phyloP scores from a whole-genome alignment of 2,113 vertebrate genomes.

The Polypterus senegalus region DNA sequence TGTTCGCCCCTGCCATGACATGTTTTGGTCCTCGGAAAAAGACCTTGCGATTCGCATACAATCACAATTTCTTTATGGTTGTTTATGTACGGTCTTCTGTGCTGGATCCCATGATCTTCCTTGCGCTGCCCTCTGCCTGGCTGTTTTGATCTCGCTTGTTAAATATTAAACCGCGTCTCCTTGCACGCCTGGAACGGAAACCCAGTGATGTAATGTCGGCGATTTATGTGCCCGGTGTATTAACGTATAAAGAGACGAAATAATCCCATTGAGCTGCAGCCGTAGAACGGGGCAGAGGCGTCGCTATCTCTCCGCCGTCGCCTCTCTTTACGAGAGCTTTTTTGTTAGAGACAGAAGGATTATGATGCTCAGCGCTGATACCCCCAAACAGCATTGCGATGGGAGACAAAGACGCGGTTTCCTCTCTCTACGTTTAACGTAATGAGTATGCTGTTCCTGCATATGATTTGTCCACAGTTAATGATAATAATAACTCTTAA shows the following conservation, averaged over 20 bases:
- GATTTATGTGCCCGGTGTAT: constrained; percentile 20
- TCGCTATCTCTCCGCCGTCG: too few species aligned
- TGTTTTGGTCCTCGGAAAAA: constrained; percentile 50
- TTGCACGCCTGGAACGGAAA: constrained; percentile 18
- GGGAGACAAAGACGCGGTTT: too few species aligned
- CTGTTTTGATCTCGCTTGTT: constrained; percentile 7
- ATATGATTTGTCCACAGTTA: too few species aligned
- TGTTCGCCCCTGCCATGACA: constrained; percentile 67
- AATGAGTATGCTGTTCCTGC: too few species aligned
- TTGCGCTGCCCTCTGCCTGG: constrained; percentile 6
- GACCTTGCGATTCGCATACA: constrained; percentile 41
- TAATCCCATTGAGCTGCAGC: too few species aligned
- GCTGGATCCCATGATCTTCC: constrained; percentile 13
- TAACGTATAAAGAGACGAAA: background rate
- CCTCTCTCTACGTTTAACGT: too few species aligned
- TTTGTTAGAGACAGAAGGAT: too few species aligned
- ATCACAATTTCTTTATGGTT: background rate
- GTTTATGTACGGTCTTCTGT: constrained; percentile 10
- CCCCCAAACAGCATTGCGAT: too few species aligned
- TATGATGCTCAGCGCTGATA: too few species aligned
- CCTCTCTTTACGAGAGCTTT: too few species aligned
- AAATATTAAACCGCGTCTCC: constrained; percentile 16
- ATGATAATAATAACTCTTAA: too few species aligned
- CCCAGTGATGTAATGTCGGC: constrained; percentile 47
- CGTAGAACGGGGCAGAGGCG: too few species aligned